Base-by-base conservation (phyloP, 92 coral and sea anemone genomes). In the Palythoa heliodiscus region DNA sequence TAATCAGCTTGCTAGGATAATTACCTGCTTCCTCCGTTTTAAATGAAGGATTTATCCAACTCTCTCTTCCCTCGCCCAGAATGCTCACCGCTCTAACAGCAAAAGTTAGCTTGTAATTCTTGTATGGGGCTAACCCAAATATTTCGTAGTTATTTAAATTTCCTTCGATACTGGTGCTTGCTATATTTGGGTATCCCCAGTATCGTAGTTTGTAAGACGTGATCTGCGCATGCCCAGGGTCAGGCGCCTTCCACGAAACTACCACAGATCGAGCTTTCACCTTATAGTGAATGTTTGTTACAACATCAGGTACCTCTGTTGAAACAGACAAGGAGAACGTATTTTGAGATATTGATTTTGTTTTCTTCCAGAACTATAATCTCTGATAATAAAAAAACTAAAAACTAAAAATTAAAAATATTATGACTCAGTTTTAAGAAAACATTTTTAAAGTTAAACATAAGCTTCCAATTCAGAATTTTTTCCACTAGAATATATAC, bases 211-310 rank as follows among this genome's bases (percentile, higher is more conserved):
- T 71, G 55, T 71, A 71, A 20, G 76, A 71, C 17, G 24, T 71
- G 25, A 71, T 71, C 76, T 35, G 76, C 53, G 55, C 55, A 15
- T 71, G 55, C 0, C 76, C 76, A 14, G 76, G 54, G 5, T 71
- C 55, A 29, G 76, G 52, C 15, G 25, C 11, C 11, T 7, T 3
- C 76, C 76, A 71, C 4, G 25, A 39, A 0, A 71, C 2, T 7
- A 29, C 39, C 52, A 16, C 54, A 8, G 76, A 71, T 40, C 76
- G 76, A 71, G 76, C 76, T 40, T 71, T 17, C 52, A 40, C 76
- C 14, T 39, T 40, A 11, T 1, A 4, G 1, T 19, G 55, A 0
- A 71, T 7, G 6, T 11, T 71, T 15, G 52, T 71, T 71, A 38
- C 55, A 71, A 53, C 52, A 5, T 52, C 55, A 16, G 76, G 76